Evolutionary conservation across 2,113 vertebrate species (phyloP).

Genomic region (Recurvirostra avosetta): DNA sequence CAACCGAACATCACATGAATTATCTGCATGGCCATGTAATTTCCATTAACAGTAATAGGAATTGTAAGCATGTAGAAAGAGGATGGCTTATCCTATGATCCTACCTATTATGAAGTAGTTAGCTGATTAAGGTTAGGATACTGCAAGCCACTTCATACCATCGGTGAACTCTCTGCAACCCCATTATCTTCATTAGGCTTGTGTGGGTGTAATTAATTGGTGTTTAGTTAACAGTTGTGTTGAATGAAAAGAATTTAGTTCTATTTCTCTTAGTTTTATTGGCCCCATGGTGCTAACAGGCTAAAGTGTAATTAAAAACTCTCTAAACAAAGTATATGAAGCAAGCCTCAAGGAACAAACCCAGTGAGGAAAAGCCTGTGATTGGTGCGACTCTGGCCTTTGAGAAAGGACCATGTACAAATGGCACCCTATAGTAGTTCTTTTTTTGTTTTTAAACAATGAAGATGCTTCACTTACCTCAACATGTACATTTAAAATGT

Average conservation of each 20-base stretch:
- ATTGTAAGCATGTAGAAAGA: slow-evolving; percentile 39
- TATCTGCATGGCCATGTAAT: not conserved
- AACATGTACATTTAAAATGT: not conserved
- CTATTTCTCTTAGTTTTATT: slow-evolving; percentile 66
- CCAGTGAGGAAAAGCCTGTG: not conserved
- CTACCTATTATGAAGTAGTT: slow-evolving; percentile 53
- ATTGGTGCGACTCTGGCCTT: not conserved
- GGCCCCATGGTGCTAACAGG: slow-evolving; percentile 44
- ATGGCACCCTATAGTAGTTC: not conserved
- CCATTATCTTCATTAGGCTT: slow-evolving; percentile 67
- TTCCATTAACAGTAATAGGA: slow-evolving; percentile 54
- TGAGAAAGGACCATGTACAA: not conserved
- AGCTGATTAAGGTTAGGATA: slow-evolving; percentile 66
- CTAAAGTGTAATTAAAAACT: slow-evolving; percentile 57
- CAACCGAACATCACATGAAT: not conserved
- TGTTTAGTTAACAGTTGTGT: slow-evolving; percentile 57
- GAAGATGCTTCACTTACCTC: not conserved
- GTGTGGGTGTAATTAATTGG: slow-evolving; percentile 65
- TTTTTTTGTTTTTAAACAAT: not conserved
- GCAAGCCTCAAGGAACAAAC: not conserved
- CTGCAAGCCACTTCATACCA: slow-evolving; percentile 53
- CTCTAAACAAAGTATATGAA: slow-evolving; percentile 27
- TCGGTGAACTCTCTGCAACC: slow-evolving; percentile 54
- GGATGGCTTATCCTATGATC: slow-evolving; percentile 57
- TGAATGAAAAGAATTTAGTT: slow-evolving; percentile 60